Percentiles rank a stretch among this genome's conserved stretches.
Evolutionary conservation across 1,140 invertebrate genomes (phyloP).

Genomic region (Leptinotarsa texana): DNA sequence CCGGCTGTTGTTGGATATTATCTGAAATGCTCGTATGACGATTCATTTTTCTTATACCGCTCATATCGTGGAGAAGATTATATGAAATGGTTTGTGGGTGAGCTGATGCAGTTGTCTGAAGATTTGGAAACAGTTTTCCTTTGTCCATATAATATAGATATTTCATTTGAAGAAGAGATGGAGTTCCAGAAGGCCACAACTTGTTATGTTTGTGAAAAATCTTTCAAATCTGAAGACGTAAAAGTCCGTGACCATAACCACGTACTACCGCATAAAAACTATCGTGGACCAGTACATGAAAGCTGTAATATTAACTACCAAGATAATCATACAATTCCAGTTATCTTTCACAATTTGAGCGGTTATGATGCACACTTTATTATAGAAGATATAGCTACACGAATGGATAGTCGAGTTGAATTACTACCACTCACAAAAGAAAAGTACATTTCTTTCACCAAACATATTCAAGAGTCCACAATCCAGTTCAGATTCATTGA

Average conservation of each 20-base stretch:
- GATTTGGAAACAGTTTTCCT: constrained; percentile 34
- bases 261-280: constrained; percentile 39
- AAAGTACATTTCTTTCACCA: constrained; percentile 30
- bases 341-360: constrained; percentile 35
- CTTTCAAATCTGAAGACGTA: constrained; percentile 9
- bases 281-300: constrained; percentile 48
- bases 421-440: constrained; percentile 36
- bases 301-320: constrained; percentile 52
- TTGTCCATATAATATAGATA: constrained; percentile 32
- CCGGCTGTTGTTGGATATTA: constrained; percentile 40
- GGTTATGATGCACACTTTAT: constrained; percentile 38
- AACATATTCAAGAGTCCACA: neutral
- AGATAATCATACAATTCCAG: constrained; percentile 37
- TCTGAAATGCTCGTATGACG: constrained; percentile 32
- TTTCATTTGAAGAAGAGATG: constrained; percentile 4
- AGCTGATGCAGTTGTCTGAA: constrained; percentile 31
- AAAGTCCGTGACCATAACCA: constrained; percentile 35
- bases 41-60: constrained; percentile 39
- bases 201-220: constrained; percentile 47
- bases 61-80: constrained; percentile 38
- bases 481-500: constrained; percentile 22
- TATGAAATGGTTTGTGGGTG: constrained; percentile 41
- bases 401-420: constrained; percentile 15
- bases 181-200: constrained; percentile 1
- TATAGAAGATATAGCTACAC: constrained; percentile 25